phyloP scores from a whole-genome alignment of 2,888 invertebrate species.

The Chymomyza amoena region DNA sequence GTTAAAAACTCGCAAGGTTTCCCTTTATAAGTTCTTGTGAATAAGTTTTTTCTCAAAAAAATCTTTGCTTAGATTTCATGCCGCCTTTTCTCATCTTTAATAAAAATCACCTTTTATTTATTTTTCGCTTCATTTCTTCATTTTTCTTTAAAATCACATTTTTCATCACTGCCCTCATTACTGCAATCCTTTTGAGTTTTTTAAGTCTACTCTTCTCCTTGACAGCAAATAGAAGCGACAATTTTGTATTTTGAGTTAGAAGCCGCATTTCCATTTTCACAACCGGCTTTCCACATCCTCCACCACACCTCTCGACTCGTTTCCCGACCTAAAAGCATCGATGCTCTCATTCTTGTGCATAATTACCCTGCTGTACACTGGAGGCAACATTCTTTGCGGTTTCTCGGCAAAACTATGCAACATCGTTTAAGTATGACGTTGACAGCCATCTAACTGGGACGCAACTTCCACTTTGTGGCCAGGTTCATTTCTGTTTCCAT shows the following conservation, averaged over 20 bases:
- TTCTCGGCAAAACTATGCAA: not conserved
- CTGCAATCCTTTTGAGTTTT: constrained; percentile 15
- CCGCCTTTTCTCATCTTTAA: too few relatives aligned
- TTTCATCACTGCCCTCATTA: not conserved
- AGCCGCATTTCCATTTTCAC: constrained; percentile 62
- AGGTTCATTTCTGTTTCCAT: not conserved
- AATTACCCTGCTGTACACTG: constrained; percentile 42
- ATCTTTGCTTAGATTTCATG: too few relatives aligned
- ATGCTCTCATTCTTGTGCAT: constrained; percentile 62
- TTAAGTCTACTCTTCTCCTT: constrained; percentile 51
- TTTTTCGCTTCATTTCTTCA: not conserved
- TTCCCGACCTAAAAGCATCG: constrained; percentile 8
- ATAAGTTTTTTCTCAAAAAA: too few relatives aligned
- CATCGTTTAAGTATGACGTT: constrained; percentile 19
- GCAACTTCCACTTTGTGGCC: constrained; percentile 47
- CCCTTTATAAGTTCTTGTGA: too few relatives aligned
- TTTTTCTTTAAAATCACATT: not conserved
- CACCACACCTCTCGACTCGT: not conserved
- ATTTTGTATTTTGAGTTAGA: constrained; percentile 62
- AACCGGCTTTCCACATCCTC: constrained; percentile 16
- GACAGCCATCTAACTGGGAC: constrained; percentile 61
- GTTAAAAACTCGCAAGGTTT: too few relatives aligned
- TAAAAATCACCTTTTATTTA: not conserved
- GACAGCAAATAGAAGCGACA: constrained; percentile 38
- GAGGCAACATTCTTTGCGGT: not conserved